Base-by-base conservation (phyloP, 2,113 vertebrate genomes). In the Amphilophus citrinellus region DNA sequence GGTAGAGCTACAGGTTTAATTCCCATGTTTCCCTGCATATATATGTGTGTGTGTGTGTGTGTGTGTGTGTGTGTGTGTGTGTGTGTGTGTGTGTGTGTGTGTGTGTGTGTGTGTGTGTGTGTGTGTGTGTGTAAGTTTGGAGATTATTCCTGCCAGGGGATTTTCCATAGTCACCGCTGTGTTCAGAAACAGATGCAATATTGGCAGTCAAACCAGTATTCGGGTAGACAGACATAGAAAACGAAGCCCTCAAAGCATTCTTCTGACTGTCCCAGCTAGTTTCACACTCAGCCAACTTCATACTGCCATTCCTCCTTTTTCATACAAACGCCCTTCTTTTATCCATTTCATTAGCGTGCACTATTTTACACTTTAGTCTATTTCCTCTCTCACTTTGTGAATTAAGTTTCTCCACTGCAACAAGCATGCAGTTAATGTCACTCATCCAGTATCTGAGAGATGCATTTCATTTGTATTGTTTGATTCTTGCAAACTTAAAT, bases 171-270 rank as follows among this genome's bases (percentile, higher is more conserved):
- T 91, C 83, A 85, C 78, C 89, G 93, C 89, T 85, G 82, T 95
- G 93, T 95, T 95, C 94, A 94, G 93, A 97, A 97, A 96, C 96
- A 97, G 96, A 97, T 96, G 95, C 93, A 96, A 66, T 30, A 22
- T 77, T 92, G 93, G 90, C 84, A 6, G 44, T 78, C 77, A 76
- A 82, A 89, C 88, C 92, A 91, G 90, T 15, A 88, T 88, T 91
- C 39, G 92, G 89, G 89, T 86, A 96, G 80, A 77, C 75, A 75
- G 75, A 27, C 8, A 61, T 92, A 93, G 89, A 89, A 35, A 71
- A 88, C 88, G 83, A 88, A 86, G 35, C 73, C 84, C 94, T 96
- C 88, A 88, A 92, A 95, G 93, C 60, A n/a, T 91, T 94, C 82
- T 80, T 84, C 8, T 3, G 53, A 87, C 86, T 79, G 82, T 87